These are phyloP conservation scores for Theocolax elegans DNA, from an alignment of 1,140 invertebrate species.

Conservation along the genomic window DNA sequence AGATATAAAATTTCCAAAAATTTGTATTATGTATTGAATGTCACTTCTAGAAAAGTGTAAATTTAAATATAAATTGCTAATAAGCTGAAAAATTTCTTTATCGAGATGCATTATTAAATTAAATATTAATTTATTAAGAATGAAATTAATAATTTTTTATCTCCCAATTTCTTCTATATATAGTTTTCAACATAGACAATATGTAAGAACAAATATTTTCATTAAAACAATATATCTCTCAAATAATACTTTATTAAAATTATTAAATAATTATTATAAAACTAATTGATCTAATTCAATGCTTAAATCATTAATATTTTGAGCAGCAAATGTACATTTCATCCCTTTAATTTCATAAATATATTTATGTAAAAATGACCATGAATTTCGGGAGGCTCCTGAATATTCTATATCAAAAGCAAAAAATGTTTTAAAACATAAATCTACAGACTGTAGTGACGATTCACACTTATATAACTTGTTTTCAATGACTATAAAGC, in stretches of 20 bases:
- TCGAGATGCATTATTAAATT: constrained; percentile 30
- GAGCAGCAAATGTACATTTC: neutral
- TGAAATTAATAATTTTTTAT: constrained; percentile 1
- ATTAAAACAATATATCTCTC: neutral
- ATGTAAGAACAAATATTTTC: neutral
- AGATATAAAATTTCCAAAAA: constrained; percentile 24
- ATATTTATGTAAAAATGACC: constrained; percentile 37
- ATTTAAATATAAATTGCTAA: no score
- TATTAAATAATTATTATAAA: no score
- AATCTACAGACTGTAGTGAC: constrained; percentile 8
- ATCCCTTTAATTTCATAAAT: constrained; percentile 18
- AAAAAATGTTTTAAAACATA: constrained; percentile 35
- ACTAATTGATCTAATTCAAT: neutral
- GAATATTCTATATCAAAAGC: constrained; percentile 30
- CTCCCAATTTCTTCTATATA: neutral
- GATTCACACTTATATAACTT: neutral
- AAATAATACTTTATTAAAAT: neutral
- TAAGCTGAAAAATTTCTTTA: constrained; percentile 25
- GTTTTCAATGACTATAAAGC: neutral
- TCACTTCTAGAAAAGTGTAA: no score
- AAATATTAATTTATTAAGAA: neutral
- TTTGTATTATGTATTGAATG: constrained; percentile 22
- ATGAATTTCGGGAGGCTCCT: constrained; percentile 15
- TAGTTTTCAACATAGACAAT: neutral
- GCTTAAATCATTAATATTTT: neutral